Base-by-base conservation (phyloP, 2,113 vertebrate genomes). In the Nematolebias whitei region DNA sequence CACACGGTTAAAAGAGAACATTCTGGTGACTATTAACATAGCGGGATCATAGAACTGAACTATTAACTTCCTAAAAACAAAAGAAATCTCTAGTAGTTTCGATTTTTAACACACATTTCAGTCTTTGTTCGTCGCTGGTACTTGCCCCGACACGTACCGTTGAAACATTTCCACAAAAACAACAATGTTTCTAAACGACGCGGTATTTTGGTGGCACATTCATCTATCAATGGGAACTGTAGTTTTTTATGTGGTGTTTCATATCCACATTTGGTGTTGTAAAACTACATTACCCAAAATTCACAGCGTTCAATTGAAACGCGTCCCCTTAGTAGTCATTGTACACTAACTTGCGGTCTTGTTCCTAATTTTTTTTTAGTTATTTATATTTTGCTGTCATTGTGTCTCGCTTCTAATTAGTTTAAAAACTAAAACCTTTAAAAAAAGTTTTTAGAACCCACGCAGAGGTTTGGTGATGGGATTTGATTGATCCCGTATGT, bases 251-350 rank as follows among this genome's bases (percentile, higher is more conserved):
- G 26, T 1, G 0, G 0, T 8, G n/a, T 1, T 19, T 13, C 1
- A 2, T 5, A 7, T 1, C 2, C 14, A 10, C 10, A 9, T 6
- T n/a, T 29, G 18, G 15, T 2, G 0, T 1, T 0, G 0, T 1
- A 38, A 65, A 82, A 89, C 87, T 80, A 69, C 75, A 74, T 68
- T 80, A 69, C 79, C 90, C 87, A 86, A 1, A 80, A 74, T 55
- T 40, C 18, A 2, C 1, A n/a, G 56, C 13, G 72, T 35, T 23
- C 9, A 63, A 6, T 12, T 63, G 19, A 80, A 68, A 74, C 58
- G 11, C 4, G 9, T 43, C 74, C 76, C 60, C 53, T 51, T 19
- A 2, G 5, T 23, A 10, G 5, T 24, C 0, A 1, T 6, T 5
- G 24, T 1, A 24, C 13, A 11, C 3, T 16, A 14, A 13, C 12